Evolutionary conservation across 2,797 vertebrate genomes (phyloP).

Genomic region (Poeciliopsis turneri): DNA sequence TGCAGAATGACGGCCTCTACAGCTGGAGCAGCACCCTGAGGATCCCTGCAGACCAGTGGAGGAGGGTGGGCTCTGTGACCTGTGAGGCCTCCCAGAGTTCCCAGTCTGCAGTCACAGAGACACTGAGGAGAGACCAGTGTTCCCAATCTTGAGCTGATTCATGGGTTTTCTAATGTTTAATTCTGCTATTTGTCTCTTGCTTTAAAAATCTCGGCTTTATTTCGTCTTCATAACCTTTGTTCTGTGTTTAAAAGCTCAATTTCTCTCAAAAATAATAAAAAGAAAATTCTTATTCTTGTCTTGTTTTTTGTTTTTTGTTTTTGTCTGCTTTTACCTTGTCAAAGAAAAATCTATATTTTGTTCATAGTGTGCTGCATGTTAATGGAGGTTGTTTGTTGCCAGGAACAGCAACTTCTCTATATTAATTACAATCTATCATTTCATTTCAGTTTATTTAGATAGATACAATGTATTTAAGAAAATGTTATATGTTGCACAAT

Average conservation of each 20-base stretch:
- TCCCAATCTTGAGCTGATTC: neutral
- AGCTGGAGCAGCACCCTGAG: no score
- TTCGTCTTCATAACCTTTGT: neutral
- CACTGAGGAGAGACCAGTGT: slow-evolving; percentile 11
- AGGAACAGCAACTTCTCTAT: neutral
- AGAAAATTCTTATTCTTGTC: neutral
- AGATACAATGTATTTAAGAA: no score
- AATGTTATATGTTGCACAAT: no score
- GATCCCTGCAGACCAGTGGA: slow-evolving; percentile 26
- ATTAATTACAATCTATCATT: no score
- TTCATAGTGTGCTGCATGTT: neutral
- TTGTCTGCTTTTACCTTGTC: neutral
- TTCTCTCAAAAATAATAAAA: neutral
- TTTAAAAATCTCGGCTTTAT: neutral
- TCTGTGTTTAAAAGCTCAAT: neutral
- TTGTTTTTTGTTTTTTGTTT: neutral
- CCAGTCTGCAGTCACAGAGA: slow-evolving; percentile 7
- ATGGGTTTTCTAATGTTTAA: neutral
- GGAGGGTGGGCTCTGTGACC: slow-evolving; percentile 24
- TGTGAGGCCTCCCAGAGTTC: slow-evolving; percentile 19
- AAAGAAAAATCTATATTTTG: neutral
- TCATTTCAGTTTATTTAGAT: no score
- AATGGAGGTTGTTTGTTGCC: neutral
- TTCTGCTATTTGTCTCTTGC: neutral
- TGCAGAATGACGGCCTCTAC: no score